phyloP scores from a whole-genome alignment of 2,888 invertebrate species.

The Lithophane socia region DNA sequence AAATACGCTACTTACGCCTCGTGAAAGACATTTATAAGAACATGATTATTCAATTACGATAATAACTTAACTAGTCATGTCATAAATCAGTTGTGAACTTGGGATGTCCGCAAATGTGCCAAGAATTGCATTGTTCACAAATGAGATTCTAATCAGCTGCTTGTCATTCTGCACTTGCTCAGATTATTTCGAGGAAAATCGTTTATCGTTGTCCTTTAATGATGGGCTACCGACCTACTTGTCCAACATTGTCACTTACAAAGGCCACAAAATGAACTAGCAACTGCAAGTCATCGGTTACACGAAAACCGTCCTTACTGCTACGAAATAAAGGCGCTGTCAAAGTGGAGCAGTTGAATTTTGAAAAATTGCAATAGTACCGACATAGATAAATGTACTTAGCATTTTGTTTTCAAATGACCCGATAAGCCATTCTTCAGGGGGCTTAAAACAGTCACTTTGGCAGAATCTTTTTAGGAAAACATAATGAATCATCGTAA shows the following conservation, averaged over 20 bases:
- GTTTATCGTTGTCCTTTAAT: conserved; percentile 31
- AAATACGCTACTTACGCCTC: neutral
- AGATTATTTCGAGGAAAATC: conserved; percentile 44
- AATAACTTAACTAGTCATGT: conserved; percentile 26
- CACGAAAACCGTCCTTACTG: neutral
- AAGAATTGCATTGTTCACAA: conserved; percentile 34
- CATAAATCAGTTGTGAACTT: conserved; percentile 39
- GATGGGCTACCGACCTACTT: conserved; percentile 43
- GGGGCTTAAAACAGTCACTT: no score
- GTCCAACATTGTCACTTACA: conserved; percentile 17
- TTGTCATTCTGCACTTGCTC: conserved; percentile 42
- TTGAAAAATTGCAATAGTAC: neutral
- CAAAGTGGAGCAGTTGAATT: neutral
- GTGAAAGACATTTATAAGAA: neutral
- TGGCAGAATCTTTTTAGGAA: no score
- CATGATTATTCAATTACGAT: neutral
- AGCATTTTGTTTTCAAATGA: no score
- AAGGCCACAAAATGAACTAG: conserved; percentile 17
- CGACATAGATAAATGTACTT: no score
- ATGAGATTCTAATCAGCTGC: conserved; percentile 43
- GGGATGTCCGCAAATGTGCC: conserved; percentile 32
- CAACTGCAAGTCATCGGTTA: neutral
- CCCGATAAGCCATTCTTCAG: no score
- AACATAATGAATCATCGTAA: no score
- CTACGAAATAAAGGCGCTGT: neutral